phyloP scores from a whole-genome alignment of 2,113 vertebrate genomes.

The Bombycilla garrulus region DNA sequence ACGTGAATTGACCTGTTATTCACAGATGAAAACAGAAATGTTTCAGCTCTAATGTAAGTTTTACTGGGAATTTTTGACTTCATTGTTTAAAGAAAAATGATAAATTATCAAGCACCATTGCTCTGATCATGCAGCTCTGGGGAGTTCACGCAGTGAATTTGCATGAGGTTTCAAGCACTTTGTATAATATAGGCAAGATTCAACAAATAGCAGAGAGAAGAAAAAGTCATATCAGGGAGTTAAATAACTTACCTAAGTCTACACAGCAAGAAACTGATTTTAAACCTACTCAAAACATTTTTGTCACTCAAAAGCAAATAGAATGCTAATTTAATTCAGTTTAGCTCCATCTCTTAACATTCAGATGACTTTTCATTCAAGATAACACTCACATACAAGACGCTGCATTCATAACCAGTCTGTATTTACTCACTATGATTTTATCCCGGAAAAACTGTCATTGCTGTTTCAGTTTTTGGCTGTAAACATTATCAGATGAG shows the following conservation, averaged over 20 bases:
- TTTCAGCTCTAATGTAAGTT: not conserved
- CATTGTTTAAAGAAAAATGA: not conserved
- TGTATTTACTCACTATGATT: constrained; percentile 34
- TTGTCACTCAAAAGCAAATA: not conserved
- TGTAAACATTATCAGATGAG: constrained; percentile 31
- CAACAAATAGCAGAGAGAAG: not conserved
- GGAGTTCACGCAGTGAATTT: not conserved
- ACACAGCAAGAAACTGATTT: not conserved
- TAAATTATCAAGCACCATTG: not conserved
- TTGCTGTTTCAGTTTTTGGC: constrained; percentile 24
- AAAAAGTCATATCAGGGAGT: not conserved
- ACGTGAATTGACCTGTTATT: not conserved
- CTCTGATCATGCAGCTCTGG: not conserved
- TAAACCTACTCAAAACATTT: not conserved
- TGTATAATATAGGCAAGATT: not conserved
- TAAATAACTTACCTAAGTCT: not conserved
- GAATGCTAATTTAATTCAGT: not conserved
- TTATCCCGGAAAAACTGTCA: constrained; percentile 31
- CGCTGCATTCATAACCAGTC: not conserved
- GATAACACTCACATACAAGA: not conserved
- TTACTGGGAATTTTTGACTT: not conserved
- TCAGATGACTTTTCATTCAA: not conserved
- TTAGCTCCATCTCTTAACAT: not conserved
- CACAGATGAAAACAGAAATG: not conserved
- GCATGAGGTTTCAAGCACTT: not conserved